Percentiles rank a stretch among this genome's conserved stretches.
Evolutionary conservation across 2,113 vertebrate genomes (phyloP).

Genomic region (Chrysochloris asiatica): DNA sequence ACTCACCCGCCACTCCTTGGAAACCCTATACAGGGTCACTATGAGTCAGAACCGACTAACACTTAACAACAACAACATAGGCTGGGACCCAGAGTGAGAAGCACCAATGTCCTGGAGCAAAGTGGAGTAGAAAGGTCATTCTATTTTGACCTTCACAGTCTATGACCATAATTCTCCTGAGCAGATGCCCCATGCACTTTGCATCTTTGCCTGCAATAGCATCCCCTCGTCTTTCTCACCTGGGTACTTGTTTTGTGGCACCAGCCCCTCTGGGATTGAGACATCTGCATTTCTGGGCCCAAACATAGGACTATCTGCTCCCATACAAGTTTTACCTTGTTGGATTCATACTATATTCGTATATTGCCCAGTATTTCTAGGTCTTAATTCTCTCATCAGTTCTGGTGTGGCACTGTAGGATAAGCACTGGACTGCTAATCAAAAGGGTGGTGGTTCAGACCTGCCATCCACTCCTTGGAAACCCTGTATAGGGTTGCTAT

Average conservation of each 20-base stretch:
- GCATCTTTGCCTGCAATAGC: accelerated
- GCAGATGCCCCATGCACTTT: neutral
- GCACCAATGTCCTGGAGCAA: accelerated
- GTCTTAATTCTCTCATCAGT: neutral
- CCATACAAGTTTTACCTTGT: accelerated
- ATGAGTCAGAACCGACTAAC: too few species aligned
- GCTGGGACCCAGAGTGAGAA: neutral
- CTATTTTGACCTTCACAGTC: accelerated
- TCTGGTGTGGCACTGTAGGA: too few species aligned
- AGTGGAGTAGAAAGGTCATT: neutral
- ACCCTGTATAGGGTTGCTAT: too few species aligned
- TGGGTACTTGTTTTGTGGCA: neutral
- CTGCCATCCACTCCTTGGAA: too few species aligned
- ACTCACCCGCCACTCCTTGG: too few species aligned
- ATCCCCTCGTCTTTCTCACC: neutral
- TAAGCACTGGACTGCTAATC: too few species aligned
- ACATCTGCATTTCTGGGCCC: neutral
- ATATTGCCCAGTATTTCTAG: neutral
- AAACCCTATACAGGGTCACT: too few species aligned
- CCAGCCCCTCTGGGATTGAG: neutral
- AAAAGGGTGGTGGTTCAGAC: too few species aligned
- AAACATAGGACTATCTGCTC: neutral
- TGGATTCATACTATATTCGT: neutral
- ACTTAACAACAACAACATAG: too few species aligned
- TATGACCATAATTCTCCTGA: accelerated